These are phyloP conservation scores for Lochmaea capreae DNA, from an alignment of 2,888 invertebrate species.

Conservation along the genomic window DNA sequence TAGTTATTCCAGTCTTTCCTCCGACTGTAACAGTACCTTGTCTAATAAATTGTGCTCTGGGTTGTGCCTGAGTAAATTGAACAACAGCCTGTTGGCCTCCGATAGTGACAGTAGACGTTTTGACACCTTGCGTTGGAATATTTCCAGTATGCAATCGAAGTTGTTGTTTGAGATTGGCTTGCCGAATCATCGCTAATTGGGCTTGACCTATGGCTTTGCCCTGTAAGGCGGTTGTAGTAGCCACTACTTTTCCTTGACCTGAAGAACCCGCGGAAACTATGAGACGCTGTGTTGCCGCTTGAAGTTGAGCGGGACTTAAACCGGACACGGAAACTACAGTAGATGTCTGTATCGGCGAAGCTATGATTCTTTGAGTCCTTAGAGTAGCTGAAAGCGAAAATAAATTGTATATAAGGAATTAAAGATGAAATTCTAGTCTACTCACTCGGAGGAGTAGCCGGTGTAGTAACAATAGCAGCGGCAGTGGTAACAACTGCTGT, in stretches of 20 bases:
- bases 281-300: conserved; percentile 66
- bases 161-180: conserved; percentile 63
- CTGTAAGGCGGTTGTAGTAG: conserved; percentile 56
- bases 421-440: conserved; percentile 1
- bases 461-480: conserved; percentile 61
- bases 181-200: conserved; percentile 74
- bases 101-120: conserved; percentile 62
- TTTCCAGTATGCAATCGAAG: conserved; percentile 59
- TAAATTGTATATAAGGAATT: neutral
- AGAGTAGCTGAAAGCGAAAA: conserved; percentile 53
- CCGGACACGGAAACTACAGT: conserved; percentile 64
- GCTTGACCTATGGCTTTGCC: conserved; percentile 69
- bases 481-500: conserved; percentile 53
- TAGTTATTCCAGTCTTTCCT: conserved; percentile 60
- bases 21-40: conserved; percentile 62
- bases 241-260: conserved; percentile 59
- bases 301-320: conserved; percentile 61
- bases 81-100: conserved; percentile 60
- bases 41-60: conserved; percentile 60
- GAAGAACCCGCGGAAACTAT: conserved; percentile 61
- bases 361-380: conserved; percentile 61
- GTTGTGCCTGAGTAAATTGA: conserved; percentile 63
- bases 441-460: conserved; percentile 60
- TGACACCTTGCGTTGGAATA: conserved; percentile 53
- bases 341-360: conserved; percentile 61